A percentile compares a stretch with the other conserved stretches of the same genome.
Evolutionary conservation across 2,797 vertebrate species (phyloP).

Genomic region (Florisuga fusca): DNA sequence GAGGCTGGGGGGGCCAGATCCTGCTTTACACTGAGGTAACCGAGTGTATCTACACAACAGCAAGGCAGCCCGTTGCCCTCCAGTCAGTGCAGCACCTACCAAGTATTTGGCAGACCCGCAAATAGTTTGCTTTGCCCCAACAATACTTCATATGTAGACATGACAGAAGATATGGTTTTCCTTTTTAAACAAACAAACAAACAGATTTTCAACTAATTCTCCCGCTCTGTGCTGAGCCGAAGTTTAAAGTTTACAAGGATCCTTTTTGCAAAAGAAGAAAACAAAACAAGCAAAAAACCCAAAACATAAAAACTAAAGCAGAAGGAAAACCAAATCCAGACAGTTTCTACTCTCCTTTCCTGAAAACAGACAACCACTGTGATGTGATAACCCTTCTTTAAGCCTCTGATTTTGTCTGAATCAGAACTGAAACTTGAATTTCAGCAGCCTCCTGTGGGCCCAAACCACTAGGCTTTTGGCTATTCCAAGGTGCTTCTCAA

Average conservation of each 20-base stretch:
- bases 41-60: not conserved
- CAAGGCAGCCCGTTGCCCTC: not conserved
- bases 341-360: not conserved
- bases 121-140: not conserved
- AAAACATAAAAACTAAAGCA: not conserved
- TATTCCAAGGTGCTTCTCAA: not conserved
- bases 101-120: not conserved
- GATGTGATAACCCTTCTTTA: constrained; percentile 37
- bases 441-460: not conserved
- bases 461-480: not conserved
- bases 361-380: constrained; percentile 1
- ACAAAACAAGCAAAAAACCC: not conserved
- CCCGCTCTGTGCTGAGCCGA: not conserved
- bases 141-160: not conserved
- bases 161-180: not conserved
- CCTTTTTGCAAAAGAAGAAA: not conserved
- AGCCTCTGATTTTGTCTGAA: not conserved
- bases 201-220: not conserved
- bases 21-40: not conserved
- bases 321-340: not conserved
- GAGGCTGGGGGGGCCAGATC: not conserved
- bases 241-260: not conserved
- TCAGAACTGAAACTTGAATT: not conserved
- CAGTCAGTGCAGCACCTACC: not conserved
- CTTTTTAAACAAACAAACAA: not conserved